Evolutionary conservation across 1,140 invertebrate genomes (phyloP), one percentile per base, ranked within the genome.

Genomic region (Ooceraea biroi): DNA sequence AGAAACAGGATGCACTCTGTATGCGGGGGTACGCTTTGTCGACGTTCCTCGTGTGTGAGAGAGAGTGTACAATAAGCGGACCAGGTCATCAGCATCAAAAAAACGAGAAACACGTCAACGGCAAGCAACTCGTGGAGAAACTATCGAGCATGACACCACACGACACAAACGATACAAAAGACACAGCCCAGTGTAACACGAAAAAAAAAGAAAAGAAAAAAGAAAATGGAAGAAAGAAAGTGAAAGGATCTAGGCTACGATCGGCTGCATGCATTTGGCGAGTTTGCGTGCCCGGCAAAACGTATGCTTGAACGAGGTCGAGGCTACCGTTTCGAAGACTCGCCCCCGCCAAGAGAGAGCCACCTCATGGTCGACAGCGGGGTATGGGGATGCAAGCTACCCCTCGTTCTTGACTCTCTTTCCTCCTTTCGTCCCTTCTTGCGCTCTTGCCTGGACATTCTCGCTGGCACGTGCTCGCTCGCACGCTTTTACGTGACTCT

Each of bases 251-350:
- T 63, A 84, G 66, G 19, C 27, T 65, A 68, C 82, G 61, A 84
- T 73, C 57, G 66, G 73, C 72, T 58, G 80, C 86, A 88, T 88
- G 86, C 86, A 88, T 71, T 68, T 65, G 73, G 73, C 85, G 60
- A 61, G 69, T n/a, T 86, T 55, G 65, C 68, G 68, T 61, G 85
- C 68, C 55, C 73, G 82, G 66, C 82, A 86, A 87, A 36, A 87
- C 73, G 55, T 82, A 80, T 72, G 22, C 22, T 57, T 55, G 30
- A 57, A 22, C 17, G 44, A 3, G 10, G 10, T 50, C 19, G 76
- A 36, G 36, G 19, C 63, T 78, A 57, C 19, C 30, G 30, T 68
- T 27, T 68, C 25, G 22, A 10, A 30, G 27, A 50, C 19, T 48
- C 4, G n/a, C 30, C 5, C 36, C 36, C 25, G 11, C 7, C 36